Percentiles rank a stretch among this genome's conserved stretches.
Conservation (phyloP, 2,797 vertebrate genomes). For the Acanthiza pusilla region DNA sequence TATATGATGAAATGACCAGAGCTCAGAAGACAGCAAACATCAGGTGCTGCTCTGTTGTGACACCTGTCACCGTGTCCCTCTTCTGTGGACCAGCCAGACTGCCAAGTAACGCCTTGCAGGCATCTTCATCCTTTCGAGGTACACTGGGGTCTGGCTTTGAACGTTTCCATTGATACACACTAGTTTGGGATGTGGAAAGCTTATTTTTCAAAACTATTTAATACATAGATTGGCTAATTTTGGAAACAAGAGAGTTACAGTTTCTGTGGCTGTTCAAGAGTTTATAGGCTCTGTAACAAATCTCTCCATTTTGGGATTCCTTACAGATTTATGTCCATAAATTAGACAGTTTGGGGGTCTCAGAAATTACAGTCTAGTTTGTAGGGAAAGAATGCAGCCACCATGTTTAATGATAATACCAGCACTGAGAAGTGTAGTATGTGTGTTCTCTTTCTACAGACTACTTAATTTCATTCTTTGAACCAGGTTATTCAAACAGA, state of each 20-base stretch:
- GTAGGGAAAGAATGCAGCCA: not conserved
- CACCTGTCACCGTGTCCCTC: constrained; percentile 81
- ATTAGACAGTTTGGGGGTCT: not conserved
- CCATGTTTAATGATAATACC: not conserved
- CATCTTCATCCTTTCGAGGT: constrained; percentile 73
- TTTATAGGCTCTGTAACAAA: not conserved
- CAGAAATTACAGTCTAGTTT: not conserved
- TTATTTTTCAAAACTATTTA: not conserved
- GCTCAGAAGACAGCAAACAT: constrained; percentile 85
- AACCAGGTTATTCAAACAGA: not conserved
- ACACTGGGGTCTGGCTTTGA: not conserved
- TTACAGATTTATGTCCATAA: not conserved
- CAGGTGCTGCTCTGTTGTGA: constrained; percentile 87
- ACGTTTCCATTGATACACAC: not conserved
- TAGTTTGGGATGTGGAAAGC: not conserved
- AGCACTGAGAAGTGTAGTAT: not conserved
- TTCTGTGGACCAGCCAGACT: constrained; percentile 86
- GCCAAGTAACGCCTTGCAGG: constrained; percentile 78
- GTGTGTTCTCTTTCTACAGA: not conserved
- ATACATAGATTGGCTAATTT: fast-evolving
- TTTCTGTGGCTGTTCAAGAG: not conserved
- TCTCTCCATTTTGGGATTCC: not conserved
- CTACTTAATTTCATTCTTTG: not conserved
- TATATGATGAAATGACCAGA: constrained; percentile 92
- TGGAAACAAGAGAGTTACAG: not conserved